Evolutionary conservation across 2,888 invertebrate species (phyloP).

Genomic region (Byasa hedistus): DNA sequence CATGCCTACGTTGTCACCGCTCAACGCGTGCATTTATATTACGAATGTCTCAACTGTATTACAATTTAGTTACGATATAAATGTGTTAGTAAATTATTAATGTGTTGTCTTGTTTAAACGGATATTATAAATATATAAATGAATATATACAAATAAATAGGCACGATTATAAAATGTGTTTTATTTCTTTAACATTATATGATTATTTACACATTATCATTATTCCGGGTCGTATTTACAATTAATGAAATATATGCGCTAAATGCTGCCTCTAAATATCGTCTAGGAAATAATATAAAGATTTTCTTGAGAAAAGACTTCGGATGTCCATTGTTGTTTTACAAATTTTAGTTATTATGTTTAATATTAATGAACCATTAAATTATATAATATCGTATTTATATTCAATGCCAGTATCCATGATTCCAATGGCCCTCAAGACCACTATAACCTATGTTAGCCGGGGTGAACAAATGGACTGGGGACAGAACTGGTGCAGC

Average conservation of each 20-base stretch:
- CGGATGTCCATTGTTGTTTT: neutral
- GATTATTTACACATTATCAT: slow-evolving; percentile 5
- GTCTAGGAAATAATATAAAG: slow-evolving; percentile 21
- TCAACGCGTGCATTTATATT: slow-evolving; percentile 44
- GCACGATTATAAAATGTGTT: slow-evolving; percentile 16
- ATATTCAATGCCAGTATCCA: slow-evolving; percentile 28
- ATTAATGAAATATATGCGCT: neutral
- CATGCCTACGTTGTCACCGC: slow-evolving; percentile 29
- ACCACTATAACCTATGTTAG: slow-evolving; percentile 18
- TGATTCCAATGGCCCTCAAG: slow-evolving; percentile 15
- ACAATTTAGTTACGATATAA: slow-evolving; percentile 41
- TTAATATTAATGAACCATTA: neutral
- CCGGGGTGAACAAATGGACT: slow-evolving; percentile 28
- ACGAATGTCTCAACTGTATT: slow-evolving; percentile 43
- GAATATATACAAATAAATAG: slow-evolving; percentile 25
- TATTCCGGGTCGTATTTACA: slow-evolving; percentile 1
- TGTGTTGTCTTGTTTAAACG: slow-evolving; percentile 36
- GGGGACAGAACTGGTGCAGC: slow-evolving; percentile 37
- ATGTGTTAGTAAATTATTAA: slow-evolving; percentile 44
- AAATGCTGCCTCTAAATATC: slow-evolving; percentile 20
- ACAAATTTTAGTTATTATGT: neutral
- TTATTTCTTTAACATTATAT: slow-evolving; percentile 15
- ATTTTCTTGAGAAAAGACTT: neutral
- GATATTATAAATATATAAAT: slow-evolving; percentile 7
- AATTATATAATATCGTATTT: neutral